Base-by-base conservation (phyloP, 2,797 vertebrate genomes). In the Semaprochilodus insignis region DNA sequence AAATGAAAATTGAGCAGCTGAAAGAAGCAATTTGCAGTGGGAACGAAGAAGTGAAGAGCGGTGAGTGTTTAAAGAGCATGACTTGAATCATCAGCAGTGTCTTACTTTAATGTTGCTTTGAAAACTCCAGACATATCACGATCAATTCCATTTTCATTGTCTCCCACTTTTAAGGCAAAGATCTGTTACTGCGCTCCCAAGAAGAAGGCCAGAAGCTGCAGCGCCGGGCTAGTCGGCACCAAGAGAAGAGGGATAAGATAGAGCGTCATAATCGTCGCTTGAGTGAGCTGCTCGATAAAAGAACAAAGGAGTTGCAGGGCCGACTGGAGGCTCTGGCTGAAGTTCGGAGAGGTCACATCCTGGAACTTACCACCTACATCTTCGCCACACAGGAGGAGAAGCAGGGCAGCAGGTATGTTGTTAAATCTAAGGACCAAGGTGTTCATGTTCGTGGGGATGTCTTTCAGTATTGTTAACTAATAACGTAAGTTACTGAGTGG, bases 221-320 rank as follows among this genome's bases (percentile, higher is more conserved):
- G 78, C 96, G 96, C 0, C 93, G 98, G 21, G 97, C 97, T 0
- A 94, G 95, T n/a, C 92, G 97, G 2, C 97, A 99, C 71, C 96
- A 97, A 88, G 97, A 97, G 86, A 99, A 99, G 89, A 96, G 96
- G 52, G 97, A 99, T 85, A 99, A 98, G 87, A 97, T 98, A 67
- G 96, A 98, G 88, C 95, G 94, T 34, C 97, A 97, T 87, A 98
- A 97, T 90, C 95, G 93, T 27, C 97, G 92, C 1, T 94, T 98
- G 62, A 93, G 94, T 0, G 97, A 98, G 21, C 83, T 98, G 84
- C 93, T 98, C 52, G 97, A 98, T 82, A 94, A 93, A 40, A 95
- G 95, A 48, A 91, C 78, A 71, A 89, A 81, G 0, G 97, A 99
- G 31, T 88, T 97, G 87, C 95, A 93, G 88, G 91, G 81, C 52